A percentile compares a stretch with the other conserved stretches of the same genome.
These are phyloP conservation scores for Pristionchus exspectatus DNA, from an alignment of 2,888 invertebrate genomes.

Conservation along the genomic window DNA sequence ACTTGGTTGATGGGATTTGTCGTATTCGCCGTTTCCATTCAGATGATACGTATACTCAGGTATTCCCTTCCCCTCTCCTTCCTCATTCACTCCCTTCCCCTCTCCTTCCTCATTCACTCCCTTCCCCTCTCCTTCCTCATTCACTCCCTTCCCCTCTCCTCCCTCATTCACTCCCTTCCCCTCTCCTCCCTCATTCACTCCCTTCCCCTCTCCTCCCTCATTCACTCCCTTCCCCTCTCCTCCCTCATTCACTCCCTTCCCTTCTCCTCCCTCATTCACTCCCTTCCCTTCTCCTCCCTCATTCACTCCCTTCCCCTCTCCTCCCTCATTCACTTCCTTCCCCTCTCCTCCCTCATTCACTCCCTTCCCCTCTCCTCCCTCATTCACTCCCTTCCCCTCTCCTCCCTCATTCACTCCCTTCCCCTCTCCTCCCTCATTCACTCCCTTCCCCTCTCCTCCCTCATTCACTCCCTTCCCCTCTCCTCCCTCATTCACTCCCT, in stretches of 20 bases:
- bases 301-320: conserved; percentile 72
- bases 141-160: too few species aligned
- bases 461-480: too few species aligned
- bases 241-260: too few species aligned
- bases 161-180: too few species aligned
- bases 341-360: too few species aligned
- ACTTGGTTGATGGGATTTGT: conserved; percentile 81
- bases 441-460: too few species aligned
- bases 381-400: conserved; percentile 65
- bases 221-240: too few species aligned
- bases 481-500: too few species aligned
- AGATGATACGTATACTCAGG: conserved; percentile 81
- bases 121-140: too few species aligned
- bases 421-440: conserved; percentile 70
- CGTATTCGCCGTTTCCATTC: conserved; percentile 81
- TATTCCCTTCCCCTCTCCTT: background rate
- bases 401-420: background rate
- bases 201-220: conserved; percentile 71
- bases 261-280: too few species aligned
- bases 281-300: conserved; percentile 56
- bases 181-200: background rate
- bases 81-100: too few species aligned
- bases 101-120: conserved; percentile 72
- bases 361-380: too few species aligned
- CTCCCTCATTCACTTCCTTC: conserved; percentile 65